These are phyloP conservation scores for Polyommatus icarus DNA, from an alignment of 2,888 invertebrate species.

Conservation along the genomic window DNA sequence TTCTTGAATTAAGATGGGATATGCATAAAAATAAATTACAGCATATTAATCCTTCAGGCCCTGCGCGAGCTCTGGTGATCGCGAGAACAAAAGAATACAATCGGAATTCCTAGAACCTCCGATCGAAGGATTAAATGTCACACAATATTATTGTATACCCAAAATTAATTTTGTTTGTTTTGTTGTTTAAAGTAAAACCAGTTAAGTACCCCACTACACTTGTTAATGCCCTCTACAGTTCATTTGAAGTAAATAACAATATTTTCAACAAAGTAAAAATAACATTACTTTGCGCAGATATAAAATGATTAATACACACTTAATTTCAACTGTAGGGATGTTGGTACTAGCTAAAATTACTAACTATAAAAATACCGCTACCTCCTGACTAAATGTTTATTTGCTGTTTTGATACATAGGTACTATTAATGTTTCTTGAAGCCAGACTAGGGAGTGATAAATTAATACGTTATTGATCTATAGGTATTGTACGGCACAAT, in stretches of 20 bases:
- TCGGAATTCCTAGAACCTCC: too few relatives aligned
- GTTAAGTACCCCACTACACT: neutral
- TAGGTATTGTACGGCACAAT: neutral
- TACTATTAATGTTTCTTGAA: neutral
- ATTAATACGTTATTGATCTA: neutral
- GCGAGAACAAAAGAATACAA: too few relatives aligned
- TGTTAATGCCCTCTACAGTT: neutral
- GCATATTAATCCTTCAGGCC: too few relatives aligned
- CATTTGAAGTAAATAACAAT: neutral
- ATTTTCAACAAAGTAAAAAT: neutral
- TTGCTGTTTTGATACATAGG: neutral
- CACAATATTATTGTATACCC: too few relatives aligned
- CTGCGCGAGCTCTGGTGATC: too few relatives aligned
- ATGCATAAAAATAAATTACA: too few relatives aligned
- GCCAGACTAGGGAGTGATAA: neutral
- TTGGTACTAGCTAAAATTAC: neutral
- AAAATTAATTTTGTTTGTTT: neutral
- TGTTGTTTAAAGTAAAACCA: neutral
- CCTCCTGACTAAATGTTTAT: neutral
- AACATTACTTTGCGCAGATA: neutral
- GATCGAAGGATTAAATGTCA: too few relatives aligned
- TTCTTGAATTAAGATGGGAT: neutral
- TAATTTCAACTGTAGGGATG: neutral
- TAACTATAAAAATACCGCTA: neutral
- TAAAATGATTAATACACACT: neutral